phyloP scores from a whole-genome alignment of 2,113 vertebrate genomes.

The Columbina picui region DNA sequence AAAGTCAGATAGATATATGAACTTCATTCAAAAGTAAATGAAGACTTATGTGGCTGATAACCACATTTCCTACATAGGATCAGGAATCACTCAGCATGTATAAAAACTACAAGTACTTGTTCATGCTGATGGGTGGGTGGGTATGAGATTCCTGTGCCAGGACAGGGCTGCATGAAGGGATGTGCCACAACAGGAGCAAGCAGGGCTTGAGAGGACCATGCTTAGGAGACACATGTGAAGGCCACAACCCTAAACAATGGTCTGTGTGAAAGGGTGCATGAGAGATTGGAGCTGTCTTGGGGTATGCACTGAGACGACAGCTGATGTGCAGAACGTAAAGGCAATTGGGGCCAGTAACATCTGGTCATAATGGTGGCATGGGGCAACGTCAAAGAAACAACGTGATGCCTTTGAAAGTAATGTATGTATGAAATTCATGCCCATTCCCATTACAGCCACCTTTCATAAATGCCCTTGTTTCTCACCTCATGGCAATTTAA shows the following conservation, averaged over 20 bases:
- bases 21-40: neutral
- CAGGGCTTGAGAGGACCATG: accelerated
- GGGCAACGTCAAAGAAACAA: neutral
- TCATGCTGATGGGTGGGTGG: neutral
- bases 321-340: neutral
- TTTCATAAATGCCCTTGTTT: neutral
- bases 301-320: neutral
- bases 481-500: neutral
- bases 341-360: neutral
- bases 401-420: neutral
- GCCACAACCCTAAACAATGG: neutral
- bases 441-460: neutral
- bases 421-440: neutral
- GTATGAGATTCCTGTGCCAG: neutral
- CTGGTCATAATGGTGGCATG: neutral
- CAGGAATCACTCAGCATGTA: neutral
- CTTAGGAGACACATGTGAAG: neutral
- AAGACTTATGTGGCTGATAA: neutral
- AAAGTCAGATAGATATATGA: neutral
- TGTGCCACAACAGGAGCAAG: neutral
- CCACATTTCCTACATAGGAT: neutral
- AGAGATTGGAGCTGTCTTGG: neutral
- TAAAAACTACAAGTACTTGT: neutral
- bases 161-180: neutral
- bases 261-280: neutral